A percentile compares a stretch with the other conserved stretches of the same genome.
Evolutionary conservation across 2,888 invertebrate species (phyloP).

Genomic region (Malachius bipustulatus): DNA sequence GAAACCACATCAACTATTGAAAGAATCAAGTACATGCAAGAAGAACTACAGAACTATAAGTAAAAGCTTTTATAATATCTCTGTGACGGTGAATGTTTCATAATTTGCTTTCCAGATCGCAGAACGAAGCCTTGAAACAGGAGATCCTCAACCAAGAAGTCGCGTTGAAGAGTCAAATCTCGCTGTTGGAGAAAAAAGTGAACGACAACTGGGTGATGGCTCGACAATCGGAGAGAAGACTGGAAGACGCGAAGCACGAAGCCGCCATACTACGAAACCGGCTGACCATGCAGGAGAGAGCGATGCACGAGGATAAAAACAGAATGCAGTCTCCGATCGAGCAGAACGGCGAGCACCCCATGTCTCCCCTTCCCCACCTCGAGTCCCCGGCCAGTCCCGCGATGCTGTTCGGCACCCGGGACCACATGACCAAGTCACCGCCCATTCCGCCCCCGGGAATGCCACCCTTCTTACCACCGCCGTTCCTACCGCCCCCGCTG

Average conservation of each 20-base stretch:
- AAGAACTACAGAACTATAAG: conserved; percentile 70
- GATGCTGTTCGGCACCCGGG: conserved; percentile 33
- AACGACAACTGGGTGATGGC: conserved; percentile 80
- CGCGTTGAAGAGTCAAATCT: conserved; percentile 54
- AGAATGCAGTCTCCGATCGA: conserved; percentile 44
- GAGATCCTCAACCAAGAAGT: conserved; percentile 81
- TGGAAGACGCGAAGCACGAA: conserved; percentile 69
- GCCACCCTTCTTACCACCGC: conserved; percentile 48
- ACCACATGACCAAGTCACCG: conserved; percentile 35
- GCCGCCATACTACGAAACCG: conserved; percentile 53
- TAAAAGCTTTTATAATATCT: no score
- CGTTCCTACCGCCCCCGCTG: conserved; percentile 51
- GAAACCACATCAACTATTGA: conserved; percentile 71
- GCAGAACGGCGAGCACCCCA: conserved; percentile 38
- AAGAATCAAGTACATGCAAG: conserved; percentile 63
- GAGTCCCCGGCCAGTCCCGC: conserved; percentile 38
- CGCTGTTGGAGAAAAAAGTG: conserved; percentile 68
- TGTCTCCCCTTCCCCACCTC: conserved; percentile 37
- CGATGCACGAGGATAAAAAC: conserved; percentile 38
- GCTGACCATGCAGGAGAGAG: conserved; percentile 44
- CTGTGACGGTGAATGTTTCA: no score
- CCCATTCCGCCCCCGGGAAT: conserved; percentile 43
- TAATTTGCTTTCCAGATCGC: conserved; percentile 34
- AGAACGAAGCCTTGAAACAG: conserved; percentile 54
- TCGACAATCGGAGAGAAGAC: conserved; percentile 66